phyloP scores from a whole-genome alignment of 2,888 invertebrate species.

The Tachystola acroxantha region DNA sequence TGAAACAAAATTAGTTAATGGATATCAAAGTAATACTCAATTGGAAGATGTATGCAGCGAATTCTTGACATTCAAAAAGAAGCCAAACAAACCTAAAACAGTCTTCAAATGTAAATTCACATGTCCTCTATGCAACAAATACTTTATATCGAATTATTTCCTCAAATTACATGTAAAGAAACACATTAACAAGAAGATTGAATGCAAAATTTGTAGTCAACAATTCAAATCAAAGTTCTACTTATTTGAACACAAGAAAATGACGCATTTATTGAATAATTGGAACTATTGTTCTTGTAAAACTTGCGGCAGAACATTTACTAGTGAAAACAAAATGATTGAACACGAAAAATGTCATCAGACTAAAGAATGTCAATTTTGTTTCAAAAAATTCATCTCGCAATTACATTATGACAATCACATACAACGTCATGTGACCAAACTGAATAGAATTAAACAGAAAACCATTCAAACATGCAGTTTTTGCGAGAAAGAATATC shows the following conservation, averaged over 20 bases:
- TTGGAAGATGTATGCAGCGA: slow-evolving; percentile 41
- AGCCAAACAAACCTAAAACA: slow-evolving; percentile 20
- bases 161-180: slow-evolving; percentile 50
- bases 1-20: background rate
- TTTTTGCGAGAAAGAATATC: slow-evolving; percentile 59
- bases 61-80: slow-evolving; percentile 56
- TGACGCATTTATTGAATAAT: slow-evolving; percentile 37
- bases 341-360: slow-evolving; percentile 40
- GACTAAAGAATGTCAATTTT: slow-evolving; percentile 41
- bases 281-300: slow-evolving; percentile 33
- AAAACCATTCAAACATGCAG: slow-evolving; percentile 45
- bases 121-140: slow-evolving; percentile 55
- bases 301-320: slow-evolving; percentile 44
- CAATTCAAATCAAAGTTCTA: slow-evolving; percentile 50
- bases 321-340: slow-evolving; percentile 26
- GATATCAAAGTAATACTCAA: background rate
- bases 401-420: slow-evolving; percentile 44
- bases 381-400: slow-evolving; percentile 42
- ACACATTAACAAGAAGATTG: slow-evolving; percentile 34
- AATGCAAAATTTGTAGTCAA: slow-evolving; percentile 38
- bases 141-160: slow-evolving; percentile 61
- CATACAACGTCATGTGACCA: slow-evolving; percentile 44
- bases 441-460: slow-evolving; percentile 30
- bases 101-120: slow-evolving; percentile 31
- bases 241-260: slow-evolving; percentile 55